A percentile compares a stretch with the other conserved stretches of the same genome.
Conservation (phyloP, 1,140 invertebrate genomes). For the Scaptomyza hsui region DNA sequence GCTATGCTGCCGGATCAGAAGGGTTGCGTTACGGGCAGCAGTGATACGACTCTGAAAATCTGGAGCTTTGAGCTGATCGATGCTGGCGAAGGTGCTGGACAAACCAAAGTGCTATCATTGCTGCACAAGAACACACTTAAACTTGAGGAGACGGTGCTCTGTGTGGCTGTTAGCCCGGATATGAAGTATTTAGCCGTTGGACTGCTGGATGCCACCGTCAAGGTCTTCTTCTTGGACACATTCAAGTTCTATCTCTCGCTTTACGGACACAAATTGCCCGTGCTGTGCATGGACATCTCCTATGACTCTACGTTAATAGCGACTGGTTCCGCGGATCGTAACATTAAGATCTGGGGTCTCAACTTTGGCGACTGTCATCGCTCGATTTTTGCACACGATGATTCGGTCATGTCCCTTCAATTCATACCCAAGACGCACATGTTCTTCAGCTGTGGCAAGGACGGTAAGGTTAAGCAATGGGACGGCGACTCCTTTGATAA, state of each 20-base stretch:
- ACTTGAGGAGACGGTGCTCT: conserved; percentile 93
- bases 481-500: conserved; percentile 97
- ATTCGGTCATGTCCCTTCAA: conserved; percentile 94
- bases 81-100: conserved; percentile 72
- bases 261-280: conserved; percentile 98
- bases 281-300: conserved; percentile 96
- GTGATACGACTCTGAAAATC: conserved; percentile 95
- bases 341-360: conserved; percentile 98
- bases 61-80: conserved; percentile 96
- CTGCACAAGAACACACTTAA: conserved; percentile 92
- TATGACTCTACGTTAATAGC: conserved; percentile 95
- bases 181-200: conserved; percentile 95
- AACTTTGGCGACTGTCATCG: conserved; percentile 99
- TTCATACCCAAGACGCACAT: conserved; percentile 97
- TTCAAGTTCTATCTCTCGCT: conserved; percentile 98
- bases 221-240: conserved; percentile 97
- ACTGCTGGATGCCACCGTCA: conserved; percentile 96
- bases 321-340: conserved; percentile 97
- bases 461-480: conserved; percentile 98
- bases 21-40: conserved; percentile 93
- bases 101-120: conserved; percentile 88
- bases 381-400: conserved; percentile 96
- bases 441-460: conserved; percentile 96
- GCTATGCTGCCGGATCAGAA: conserved; percentile 90
- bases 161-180: conserved; percentile 93